Evolutionary conservation across 2,113 vertebrate species (phyloP).

Genomic region (Dryoscopus gambensis): DNA sequence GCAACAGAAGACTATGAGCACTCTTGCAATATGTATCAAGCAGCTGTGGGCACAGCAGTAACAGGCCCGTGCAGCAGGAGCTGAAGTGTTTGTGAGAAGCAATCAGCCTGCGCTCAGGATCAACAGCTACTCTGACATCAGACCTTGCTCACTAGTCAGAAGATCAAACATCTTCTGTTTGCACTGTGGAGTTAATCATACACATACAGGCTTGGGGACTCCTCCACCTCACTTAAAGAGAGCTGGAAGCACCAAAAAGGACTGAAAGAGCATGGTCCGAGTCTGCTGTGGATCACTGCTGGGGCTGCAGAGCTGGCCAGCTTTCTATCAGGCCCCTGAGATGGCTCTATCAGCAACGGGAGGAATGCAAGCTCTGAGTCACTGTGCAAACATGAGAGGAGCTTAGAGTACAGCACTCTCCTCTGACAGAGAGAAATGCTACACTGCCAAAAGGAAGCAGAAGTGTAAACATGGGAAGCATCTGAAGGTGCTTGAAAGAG

Average conservation of each 20-base stretch:
- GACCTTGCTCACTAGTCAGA: background rate
- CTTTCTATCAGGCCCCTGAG: constrained; percentile 2
- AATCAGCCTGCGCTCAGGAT: background rate
- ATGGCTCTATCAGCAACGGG: background rate
- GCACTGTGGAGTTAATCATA: background rate
- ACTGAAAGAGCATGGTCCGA: background rate
- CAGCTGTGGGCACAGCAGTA: background rate
- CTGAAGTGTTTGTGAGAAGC: background rate
- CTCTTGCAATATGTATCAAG: background rate
- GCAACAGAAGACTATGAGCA: background rate
- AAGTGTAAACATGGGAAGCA: background rate
- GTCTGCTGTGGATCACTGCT: background rate
- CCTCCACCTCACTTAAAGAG: background rate
- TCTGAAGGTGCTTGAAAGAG: background rate
- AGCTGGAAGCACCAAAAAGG: constrained; percentile 7
- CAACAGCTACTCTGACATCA: background rate
- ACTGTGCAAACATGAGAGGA: background rate
- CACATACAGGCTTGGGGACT: background rate
- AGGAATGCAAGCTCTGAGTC: background rate
- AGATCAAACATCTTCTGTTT: constrained; percentile 49
- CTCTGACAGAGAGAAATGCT: background rate
- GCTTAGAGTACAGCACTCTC: background rate
- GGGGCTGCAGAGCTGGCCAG: background rate
- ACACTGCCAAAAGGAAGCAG: background rate
- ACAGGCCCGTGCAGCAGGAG: rapidly evolving